phyloP scores from a whole-genome alignment of 2,113 vertebrate species.

The Charina bottae region DNA sequence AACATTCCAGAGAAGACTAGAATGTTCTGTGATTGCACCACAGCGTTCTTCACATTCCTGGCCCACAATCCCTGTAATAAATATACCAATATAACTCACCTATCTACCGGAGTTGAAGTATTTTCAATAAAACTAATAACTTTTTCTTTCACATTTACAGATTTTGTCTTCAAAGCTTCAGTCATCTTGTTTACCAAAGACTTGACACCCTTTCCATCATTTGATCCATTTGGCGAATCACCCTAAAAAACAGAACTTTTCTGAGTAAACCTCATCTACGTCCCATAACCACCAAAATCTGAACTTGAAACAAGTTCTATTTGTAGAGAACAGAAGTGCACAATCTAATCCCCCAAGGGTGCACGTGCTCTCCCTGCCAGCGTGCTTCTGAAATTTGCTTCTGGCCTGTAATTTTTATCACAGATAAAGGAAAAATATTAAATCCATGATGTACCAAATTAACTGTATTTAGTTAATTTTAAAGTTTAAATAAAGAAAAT shows the following conservation, averaged over 20 bases:
- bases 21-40: too few species aligned
- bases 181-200: constrained; percentile 99
- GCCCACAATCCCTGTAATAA: constrained; percentile 18
- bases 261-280: constrained; percentile 32
- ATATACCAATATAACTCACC: constrained; percentile 74
- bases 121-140: constrained; percentile 99
- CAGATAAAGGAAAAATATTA: too few species aligned
- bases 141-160: constrained; percentile 97
- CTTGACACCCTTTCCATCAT: constrained; percentile 93
- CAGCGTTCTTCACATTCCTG: not conserved
- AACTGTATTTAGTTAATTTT: too few species aligned
- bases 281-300: not conserved
- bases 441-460: too few species aligned
- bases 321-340: not conserved
- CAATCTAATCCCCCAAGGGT: not conserved
- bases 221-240: constrained; percentile 84
- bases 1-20: not conserved
- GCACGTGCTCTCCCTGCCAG: not conserved
- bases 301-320: not conserved
- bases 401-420: too few species aligned
- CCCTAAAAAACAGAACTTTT: constrained; percentile 75
- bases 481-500: too few species aligned
- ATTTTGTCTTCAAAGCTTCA: constrained; percentile 95
- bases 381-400: not conserved
- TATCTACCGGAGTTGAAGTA: constrained; percentile 93